Evolutionary conservation across 1,140 invertebrate species (phyloP).

Genomic region (Paralvinella palmiformis): DNA sequence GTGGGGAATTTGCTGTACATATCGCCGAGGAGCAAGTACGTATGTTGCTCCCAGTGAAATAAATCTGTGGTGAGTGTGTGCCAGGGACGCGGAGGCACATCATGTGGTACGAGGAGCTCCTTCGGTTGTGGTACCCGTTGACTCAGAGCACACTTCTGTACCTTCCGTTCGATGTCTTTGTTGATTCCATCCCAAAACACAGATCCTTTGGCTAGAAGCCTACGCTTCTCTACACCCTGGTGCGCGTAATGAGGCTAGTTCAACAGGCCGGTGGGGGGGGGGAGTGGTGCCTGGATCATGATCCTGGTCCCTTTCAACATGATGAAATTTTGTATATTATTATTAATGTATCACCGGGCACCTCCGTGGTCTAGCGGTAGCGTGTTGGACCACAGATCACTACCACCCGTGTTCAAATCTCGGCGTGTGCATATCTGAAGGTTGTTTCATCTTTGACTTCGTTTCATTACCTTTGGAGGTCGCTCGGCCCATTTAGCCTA

Average conservation of each 20-base stretch:
- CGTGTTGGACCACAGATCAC: too few relatives aligned
- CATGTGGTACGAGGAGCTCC: not conserved
- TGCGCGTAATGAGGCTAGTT: not conserved
- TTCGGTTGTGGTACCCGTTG: not conserved
- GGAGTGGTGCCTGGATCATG: too few relatives aligned
- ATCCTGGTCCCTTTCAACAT: too few relatives aligned
- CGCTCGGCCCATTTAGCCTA: too few relatives aligned
- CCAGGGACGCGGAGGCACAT: not conserved
- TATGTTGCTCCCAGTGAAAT: not conserved
- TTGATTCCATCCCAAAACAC: not conserved
- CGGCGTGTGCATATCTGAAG: too few relatives aligned
- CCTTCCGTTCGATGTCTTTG: not conserved
- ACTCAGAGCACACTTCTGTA: not conserved
- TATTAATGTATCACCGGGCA: too few relatives aligned
- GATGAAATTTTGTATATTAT: too few relatives aligned
- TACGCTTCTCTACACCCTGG: slow-evolving; percentile 1
- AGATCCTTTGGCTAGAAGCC: not conserved
- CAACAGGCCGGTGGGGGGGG: too few relatives aligned
- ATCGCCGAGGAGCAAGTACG: not conserved
- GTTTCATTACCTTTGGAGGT: too few relatives aligned
- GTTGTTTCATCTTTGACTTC: too few relatives aligned
- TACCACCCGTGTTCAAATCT: too few relatives aligned
- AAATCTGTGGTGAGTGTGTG: not conserved
- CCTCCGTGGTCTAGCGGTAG: too few relatives aligned
- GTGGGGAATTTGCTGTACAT: not conserved